Evolutionary conservation across 1,140 invertebrate genomes (phyloP).

Genomic region (Dreissena polymorpha): DNA sequence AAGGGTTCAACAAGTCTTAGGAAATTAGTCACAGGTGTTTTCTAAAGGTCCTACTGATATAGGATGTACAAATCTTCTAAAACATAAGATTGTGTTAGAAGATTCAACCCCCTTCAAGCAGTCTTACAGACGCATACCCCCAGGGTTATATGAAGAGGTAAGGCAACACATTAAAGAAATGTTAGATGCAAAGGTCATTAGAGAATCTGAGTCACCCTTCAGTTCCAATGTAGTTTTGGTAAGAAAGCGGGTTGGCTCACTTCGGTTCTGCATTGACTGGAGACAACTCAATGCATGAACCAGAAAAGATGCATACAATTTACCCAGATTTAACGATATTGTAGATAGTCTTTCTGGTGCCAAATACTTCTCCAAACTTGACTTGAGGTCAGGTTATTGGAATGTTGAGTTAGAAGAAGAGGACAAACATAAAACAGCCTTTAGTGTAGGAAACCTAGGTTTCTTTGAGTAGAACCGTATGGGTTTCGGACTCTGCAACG

Average conservation of each 20-base stretch:
- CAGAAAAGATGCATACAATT: slow-evolving; percentile 1
- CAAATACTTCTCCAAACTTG: slow-evolving; percentile 6
- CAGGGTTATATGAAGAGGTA: slow-evolving; percentile 39
- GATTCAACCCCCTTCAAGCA: slow-evolving; percentile 30
- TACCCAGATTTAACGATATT: slow-evolving; percentile 26
- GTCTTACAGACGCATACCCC: slow-evolving; percentile 31
- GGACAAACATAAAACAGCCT: slow-evolving; percentile 72
- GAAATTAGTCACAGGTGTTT: slow-evolving; percentile 41
- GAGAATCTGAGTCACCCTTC: slow-evolving; percentile 24
- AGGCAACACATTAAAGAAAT: slow-evolving; percentile 26
- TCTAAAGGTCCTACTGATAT: slow-evolving; percentile 14
- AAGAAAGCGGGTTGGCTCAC: slow-evolving; percentile 13
- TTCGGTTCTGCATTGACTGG: slow-evolving; percentile 29
- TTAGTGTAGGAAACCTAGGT: slow-evolving; percentile 37
- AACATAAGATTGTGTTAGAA: slow-evolving; percentile 37
- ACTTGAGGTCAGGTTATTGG: slow-evolving; percentile 13
- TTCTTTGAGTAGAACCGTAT: slow-evolving; percentile 31
- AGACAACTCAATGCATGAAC: neutral
- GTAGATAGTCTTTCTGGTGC: slow-evolving; percentile 16
- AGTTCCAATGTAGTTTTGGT: slow-evolving; percentile 20
- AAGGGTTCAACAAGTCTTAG: slow-evolving; percentile 22
- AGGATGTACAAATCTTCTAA: slow-evolving; percentile 18
- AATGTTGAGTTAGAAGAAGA: slow-evolving; percentile 28
- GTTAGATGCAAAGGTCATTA: slow-evolving; percentile 10
- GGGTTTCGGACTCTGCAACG: slow-evolving; percentile 21